Evolutionary conservation across 2,797 vertebrate species (phyloP), one percentile per base, ranked within the genome.

Genomic region (Anisognathus igniventris): DNA sequence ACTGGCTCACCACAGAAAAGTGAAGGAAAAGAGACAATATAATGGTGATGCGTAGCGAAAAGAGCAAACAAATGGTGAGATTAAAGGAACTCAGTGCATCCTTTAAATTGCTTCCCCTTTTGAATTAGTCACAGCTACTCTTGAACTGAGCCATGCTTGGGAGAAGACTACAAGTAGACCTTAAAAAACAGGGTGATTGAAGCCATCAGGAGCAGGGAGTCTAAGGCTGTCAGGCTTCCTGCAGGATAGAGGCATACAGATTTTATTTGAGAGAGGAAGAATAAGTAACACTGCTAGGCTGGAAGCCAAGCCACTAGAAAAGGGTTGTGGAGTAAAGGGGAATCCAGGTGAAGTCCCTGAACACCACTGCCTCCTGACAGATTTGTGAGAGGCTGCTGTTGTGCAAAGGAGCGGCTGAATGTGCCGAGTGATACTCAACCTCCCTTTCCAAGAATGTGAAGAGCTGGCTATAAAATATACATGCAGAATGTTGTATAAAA

Each of bases 291-390:
- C 74, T 86, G 56, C 86, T 85, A 73, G 84, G 80, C 77, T 93
- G 37, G 64, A 65, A 91, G 86, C 86, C 89, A 89, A 87, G 67
- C 23, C 50, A 31, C 84, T 68, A 87, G 91, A 65, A 73, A 45
- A 89, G 74, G n/a, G 53, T 39, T 75, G 82, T 77, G 61, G 45
- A 53, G 47, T 42, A 75, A 73, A 92, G 40, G 44, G 64, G 64
- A 89, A 76, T 82, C 51, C 86, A 93, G 84, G 81, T 3, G 0
- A 90, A 54, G 81, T 78, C 86, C 58, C 51, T n/a, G 61, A 88
- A 64, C 30, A n/a, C 28, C 71, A 65, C 47, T 0, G 5, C 42
- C 68, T 93, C 79, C 75, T 58, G 66, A 44, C 57, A 48, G 40
- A 67, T 77, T 44, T 31, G 67, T 71, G 40, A 74, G 90, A 78